Base-by-base conservation (phyloP, 2,797 vertebrate species). In the Pipistrellus kuhlii region DNA sequence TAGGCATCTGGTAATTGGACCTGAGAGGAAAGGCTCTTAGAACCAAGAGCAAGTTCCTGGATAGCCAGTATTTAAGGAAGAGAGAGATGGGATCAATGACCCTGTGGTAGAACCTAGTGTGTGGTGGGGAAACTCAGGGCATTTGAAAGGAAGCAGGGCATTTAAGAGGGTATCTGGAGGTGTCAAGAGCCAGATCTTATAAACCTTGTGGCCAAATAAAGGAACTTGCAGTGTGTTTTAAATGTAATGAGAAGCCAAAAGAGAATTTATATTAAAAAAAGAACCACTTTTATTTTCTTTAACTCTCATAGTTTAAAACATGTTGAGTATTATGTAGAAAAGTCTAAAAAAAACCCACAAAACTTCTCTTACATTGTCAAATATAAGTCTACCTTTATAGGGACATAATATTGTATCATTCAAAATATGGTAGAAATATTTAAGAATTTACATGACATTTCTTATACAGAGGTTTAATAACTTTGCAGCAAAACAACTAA, bases 341-440 rank as follows among this genome's bases (percentile, higher is more conserved):
- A 6, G 81, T 46, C 62, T 88, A 46, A 80, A 75, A 62, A 90
- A 59, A 59, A 27, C 44, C 4, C 38, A 35, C 3, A 38, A 38
- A 38, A 38, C 44, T 71, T 38, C 23, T 53, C 46, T 90, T 53
- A 51, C 12, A 81, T 32, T 72, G 35, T n/a, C 53, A 82, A 57
- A 68, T 84, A 14, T 68, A 72, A 85, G 11, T 92, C 93, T 92
- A 85, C 76, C 62, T 53, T 80, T 38, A 84, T 84, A 76, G 55
- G 57, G 12, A 18, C 59, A 21, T 83, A 69, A 83, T 89, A 69
- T 41, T 94, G 57, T 87, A 30, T 91, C n/a, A 85, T 68, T 90
- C 46, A 32, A 92, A 94, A 95, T n/a, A 59, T 93, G 17, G 32
- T 73, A 85, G 85, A 93, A 59, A 72, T 83, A 85, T 59, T 93